Base-by-base conservation (phyloP, 2,113 vertebrate species). In the Sturnus vulgaris region DNA sequence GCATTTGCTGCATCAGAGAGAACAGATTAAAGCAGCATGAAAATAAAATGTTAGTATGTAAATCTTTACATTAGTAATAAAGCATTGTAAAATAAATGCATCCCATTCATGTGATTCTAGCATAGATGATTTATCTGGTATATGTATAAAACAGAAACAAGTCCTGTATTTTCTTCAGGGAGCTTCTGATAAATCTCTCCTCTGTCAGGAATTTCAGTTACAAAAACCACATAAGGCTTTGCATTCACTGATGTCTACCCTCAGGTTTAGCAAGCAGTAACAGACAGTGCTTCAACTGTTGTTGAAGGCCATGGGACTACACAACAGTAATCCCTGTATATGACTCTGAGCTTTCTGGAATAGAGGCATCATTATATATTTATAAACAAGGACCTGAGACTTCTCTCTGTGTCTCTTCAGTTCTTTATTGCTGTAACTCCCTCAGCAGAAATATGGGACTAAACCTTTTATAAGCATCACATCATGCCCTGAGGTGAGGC, bases 171-270 rank as follows among this genome's bases (percentile, higher is more conserved):
- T 93, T 92, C 40, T 72, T 87, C 65, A 80, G 64, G 88, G 91
- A 83, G 50, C 57, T 88, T 90, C 64, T 94, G 71, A 77, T 61
- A 80, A 92, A 77, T 80, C 35, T 25, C 30, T 90, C 75, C 77
- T 92, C 82, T 94, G 92, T 93, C 53, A 82, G 53, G 55, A 86
- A 66, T 90, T 94, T 90, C 79, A 81, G 85, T 86, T 95, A 75
- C 33, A 90, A 90, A 91, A 95, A 40, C 71, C 52, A 83, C 90
- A 88, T 63, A 85, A 88, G 55, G 79, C 79, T 95, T 66, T 92
- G 59, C 95, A 93, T 96, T 95, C 91, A 91, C 14, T 89, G 87
- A 53, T 63, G 91, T 23, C 46, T 82, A 2, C 66, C 61, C 93
- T 73, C 75, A 85, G 83, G 92, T 95, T 94, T 28, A 88, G 84